phyloP scores from a whole-genome alignment of 2,797 vertebrate genomes.

The Glossophaga mutica region DNA sequence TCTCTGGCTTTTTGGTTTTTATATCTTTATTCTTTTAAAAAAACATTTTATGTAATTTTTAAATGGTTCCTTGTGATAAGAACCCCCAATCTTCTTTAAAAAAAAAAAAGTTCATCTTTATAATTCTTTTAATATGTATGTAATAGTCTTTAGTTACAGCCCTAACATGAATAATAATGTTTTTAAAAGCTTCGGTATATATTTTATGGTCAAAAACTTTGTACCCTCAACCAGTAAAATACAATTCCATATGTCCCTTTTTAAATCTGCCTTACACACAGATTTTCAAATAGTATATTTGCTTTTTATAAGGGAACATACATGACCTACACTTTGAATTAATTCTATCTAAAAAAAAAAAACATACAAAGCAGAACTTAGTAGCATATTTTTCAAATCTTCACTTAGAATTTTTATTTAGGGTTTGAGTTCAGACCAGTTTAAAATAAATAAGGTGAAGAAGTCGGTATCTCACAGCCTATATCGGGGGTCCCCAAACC shows the following conservation, averaged over 20 bases:
- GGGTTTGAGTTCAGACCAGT: neutral
- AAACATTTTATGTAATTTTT: neutral
- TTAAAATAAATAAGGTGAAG: conserved; percentile 7
- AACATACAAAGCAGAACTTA: neutral
- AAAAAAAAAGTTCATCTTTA: neutral
- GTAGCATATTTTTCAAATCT: neutral
- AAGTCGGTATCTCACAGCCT: conserved; percentile 2
- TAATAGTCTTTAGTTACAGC: neutral
- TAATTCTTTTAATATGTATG: neutral
- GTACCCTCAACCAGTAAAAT: neutral
- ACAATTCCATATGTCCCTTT: neutral
- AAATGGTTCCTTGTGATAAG: neutral
- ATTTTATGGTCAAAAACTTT: neutral
- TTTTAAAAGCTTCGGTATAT: neutral
- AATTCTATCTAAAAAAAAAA: neutral
- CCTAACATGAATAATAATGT: neutral
- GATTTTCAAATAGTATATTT: neutral
- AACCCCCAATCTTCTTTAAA: neutral
- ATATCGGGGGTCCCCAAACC: neutral
- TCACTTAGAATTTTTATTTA: neutral
- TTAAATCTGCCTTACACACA: neutral
- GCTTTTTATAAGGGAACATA: neutral
- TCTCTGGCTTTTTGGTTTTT: neutral
- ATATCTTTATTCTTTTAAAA: neutral
- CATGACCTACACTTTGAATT: neutral